Conservation (phyloP, 53 echinoderm and acorn worm species). For the Antedon mediterranea region DNA sequence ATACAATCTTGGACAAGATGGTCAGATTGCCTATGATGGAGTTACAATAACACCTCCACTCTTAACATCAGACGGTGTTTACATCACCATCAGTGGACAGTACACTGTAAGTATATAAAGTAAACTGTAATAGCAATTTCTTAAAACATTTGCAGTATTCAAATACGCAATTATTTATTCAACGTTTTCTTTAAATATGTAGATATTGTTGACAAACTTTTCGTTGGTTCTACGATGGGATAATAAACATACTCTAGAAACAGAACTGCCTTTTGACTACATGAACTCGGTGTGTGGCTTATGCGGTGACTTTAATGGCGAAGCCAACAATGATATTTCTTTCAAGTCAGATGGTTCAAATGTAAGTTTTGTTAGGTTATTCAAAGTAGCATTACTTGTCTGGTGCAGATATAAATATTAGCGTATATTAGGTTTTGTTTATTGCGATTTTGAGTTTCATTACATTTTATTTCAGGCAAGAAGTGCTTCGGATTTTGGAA, state of each 20-base stretch:
- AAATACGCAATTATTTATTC: not conserved
- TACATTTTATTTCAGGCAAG: too few species aligned
- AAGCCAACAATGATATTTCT: conserved; percentile 33
- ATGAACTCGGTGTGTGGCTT: conserved; percentile 58
- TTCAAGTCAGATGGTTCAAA: not conserved
- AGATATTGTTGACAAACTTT: conserved; percentile 25
- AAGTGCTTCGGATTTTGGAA: too few species aligned
- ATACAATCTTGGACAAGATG: conserved; percentile 19
- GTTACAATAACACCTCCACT: conserved; percentile 41
- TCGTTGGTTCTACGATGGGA: conserved; percentile 38
- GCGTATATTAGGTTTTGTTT: conserved; percentile 14
- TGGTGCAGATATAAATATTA: too few species aligned
- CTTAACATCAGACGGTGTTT: conserved; percentile 17
- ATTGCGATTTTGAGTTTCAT: conserved; percentile 22
- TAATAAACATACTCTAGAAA: conserved; percentile 16
- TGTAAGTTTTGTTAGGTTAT: too few species aligned
- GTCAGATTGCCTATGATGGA: conserved; percentile 35
- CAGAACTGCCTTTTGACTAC: conserved; percentile 22
- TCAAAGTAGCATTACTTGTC: too few species aligned
- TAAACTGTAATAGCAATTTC: not conserved
- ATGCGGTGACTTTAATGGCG: conserved; percentile 62
- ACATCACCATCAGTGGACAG: conserved; percentile 30
- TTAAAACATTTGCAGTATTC: not conserved
- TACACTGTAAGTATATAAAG: conserved; percentile 33
- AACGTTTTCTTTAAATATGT: not conserved